phyloP scores from a whole-genome alignment of 2,888 invertebrate species.

The Diaprepes abbreviatus region DNA sequence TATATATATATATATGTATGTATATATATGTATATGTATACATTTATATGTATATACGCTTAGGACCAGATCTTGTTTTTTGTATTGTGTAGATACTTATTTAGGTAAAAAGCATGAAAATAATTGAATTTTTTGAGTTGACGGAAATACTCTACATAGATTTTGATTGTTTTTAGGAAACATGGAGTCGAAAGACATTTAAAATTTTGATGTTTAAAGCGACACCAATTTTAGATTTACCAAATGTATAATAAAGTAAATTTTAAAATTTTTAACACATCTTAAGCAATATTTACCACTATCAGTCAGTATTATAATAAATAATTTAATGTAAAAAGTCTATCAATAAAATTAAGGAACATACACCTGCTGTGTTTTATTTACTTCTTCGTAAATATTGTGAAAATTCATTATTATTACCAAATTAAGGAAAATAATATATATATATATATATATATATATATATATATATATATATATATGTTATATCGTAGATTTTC shows the following conservation, averaged over 20 bases:
- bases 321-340: constrained; percentile 52
- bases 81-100: constrained; percentile 48
- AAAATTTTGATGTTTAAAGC: neutral
- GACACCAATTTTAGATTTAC: constrained; percentile 4
- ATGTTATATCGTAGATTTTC: too few species aligned
- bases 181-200: neutral
- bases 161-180: constrained; percentile 7
- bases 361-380: constrained; percentile 31
- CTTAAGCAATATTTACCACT: constrained; percentile 54
- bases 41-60: constrained; percentile 40
- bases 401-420: neutral
- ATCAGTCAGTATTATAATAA: constrained; percentile 56
- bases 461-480: too few species aligned
- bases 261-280: constrained; percentile 31
- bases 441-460: too few species aligned
- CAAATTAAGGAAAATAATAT: too few species aligned
- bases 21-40: constrained; percentile 6
- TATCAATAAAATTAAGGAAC: constrained; percentile 50
- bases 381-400: too few species aligned
- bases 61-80: constrained; percentile 49
- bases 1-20: too few species aligned
- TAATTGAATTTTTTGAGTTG: constrained; percentile 39
- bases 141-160: constrained; percentile 32
- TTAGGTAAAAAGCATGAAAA: constrained; percentile 37
- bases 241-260: constrained; percentile 11